Evolutionary conservation across 1,140 invertebrate species (phyloP), one percentile per base, ranked within the genome.

Genomic region (Brachionus sp.): DNA sequence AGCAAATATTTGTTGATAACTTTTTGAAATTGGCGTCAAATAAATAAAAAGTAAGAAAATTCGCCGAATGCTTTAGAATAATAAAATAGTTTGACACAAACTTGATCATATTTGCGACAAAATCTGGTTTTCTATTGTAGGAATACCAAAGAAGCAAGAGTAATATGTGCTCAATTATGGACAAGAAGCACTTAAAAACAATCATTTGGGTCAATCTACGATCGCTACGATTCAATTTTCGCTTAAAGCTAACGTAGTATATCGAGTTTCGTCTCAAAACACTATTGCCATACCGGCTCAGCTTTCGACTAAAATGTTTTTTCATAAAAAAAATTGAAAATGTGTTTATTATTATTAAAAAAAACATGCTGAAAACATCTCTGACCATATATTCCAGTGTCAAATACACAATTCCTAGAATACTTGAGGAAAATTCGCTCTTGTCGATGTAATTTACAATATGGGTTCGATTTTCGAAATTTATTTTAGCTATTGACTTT

Each of bases 71-170:
- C n/a, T 66, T 66, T n/a, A 66, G 33, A 33, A 66, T 66, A 33
- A 66, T 23, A 66, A 66, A 66, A 66, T 66, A 66, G 13, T 66
- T 66, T 66, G 64, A 66, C 64, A 66, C 9, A 66, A 66, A 66
- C n/a, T 37, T 33, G 33, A 66, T 66, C 33, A 37, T 13, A 66
- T 66, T 66, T 1, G 64, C 64, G 25, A 33, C 64, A 33, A 66
- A 37, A 66, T 66, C 64, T 66, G 25, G 64, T 33, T 66, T n/a
- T 10, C 25, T 16, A 66, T 66, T 35, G 64, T 66, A 12, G 25
- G 64, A 66, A 66, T 66, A 66, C 25, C 25, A 66, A n/a, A 66
- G 33, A 33, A 66, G n/a, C n/a, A 66, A 1, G 25, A 66, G 25
- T 23, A 66, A 66, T 66, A 66, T 33, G 33, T 66, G 64, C 29